These are phyloP conservation scores for Anser brachyrhynchus DNA, from an alignment of 2,113 vertebrate genomes.

Conservation along the genomic window DNA sequence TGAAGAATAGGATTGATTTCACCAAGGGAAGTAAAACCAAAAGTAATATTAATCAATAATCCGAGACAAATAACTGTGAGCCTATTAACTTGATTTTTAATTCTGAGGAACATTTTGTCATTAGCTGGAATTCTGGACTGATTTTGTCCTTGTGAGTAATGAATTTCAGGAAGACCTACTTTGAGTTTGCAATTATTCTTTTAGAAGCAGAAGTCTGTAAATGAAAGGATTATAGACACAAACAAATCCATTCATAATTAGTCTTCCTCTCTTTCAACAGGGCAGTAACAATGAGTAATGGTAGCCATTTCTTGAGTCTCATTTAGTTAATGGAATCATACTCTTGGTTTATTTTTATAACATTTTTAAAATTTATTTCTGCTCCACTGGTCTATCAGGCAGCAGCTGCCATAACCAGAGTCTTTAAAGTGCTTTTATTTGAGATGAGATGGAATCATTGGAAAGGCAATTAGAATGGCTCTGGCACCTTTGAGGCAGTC, in stretches of 20 bases:
- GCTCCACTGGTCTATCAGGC: background rate
- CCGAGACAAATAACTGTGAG: slow-evolving; percentile 26
- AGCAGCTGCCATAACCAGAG: background rate
- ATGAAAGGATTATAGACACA: slow-evolving; percentile 12
- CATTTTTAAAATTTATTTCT: slow-evolving; percentile 1
- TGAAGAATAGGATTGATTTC: slow-evolving; percentile 51
- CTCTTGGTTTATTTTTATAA: slow-evolving; percentile 19
- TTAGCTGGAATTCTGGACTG: slow-evolving; percentile 35
- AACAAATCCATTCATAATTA: slow-evolving; percentile 23
- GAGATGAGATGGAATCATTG: background rate
- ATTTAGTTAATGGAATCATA: slow-evolving; percentile 59
- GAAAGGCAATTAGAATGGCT: background rate
- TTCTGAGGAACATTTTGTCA: background rate
- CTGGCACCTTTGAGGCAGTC: background rate
- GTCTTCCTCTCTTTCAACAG: background rate
- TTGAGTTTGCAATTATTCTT: slow-evolving; percentile 24
- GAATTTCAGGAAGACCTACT: slow-evolving; percentile 16
- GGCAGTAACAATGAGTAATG: slow-evolving; percentile 47
- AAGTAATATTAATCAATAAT: slow-evolving; percentile 49
- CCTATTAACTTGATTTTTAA: slow-evolving; percentile 44
- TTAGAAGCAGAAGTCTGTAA: background rate
- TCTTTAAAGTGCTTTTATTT: background rate
- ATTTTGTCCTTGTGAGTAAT: background rate
- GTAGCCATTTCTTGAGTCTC: background rate
- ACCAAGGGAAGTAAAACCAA: slow-evolving; percentile 43